These are phyloP conservation scores for Neotragus pygmaeus DNA, from an alignment of 2,113 vertebrate species.

Conservation along the genomic window DNA sequence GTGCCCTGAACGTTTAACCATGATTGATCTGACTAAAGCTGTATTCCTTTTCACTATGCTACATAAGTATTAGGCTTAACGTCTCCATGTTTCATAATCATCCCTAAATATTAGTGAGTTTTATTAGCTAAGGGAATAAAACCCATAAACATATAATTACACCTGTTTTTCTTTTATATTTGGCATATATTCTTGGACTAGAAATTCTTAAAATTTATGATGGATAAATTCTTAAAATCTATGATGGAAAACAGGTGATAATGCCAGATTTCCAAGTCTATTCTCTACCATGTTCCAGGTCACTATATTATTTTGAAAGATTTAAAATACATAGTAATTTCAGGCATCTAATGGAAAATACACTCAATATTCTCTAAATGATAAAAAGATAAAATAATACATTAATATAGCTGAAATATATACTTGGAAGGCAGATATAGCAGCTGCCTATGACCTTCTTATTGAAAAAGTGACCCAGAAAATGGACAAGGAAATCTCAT, in stretches of 20 bases:
- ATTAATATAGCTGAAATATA: conserved; percentile 9
- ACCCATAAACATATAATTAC: not conserved
- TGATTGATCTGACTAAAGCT: not conserved
- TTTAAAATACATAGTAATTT: conserved; percentile 16
- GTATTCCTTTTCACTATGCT: not conserved
- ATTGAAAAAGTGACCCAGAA: conserved; percentile 61
- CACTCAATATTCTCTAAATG: not conserved
- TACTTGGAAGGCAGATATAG: not conserved
- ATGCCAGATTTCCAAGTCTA: not conserved
- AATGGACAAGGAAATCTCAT: conserved; percentile 46
- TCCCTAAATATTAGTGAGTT: not conserved
- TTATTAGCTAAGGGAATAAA: not conserved
- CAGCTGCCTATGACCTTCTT: conserved; percentile 24
- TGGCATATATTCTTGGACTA: not conserved
- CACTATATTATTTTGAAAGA: not conserved
- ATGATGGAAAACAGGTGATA: not conserved
- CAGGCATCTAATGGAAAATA: not conserved
- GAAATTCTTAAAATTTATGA: not conserved
- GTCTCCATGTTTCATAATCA: not conserved
- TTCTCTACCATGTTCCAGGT: not conserved
- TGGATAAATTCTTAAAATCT: not conserved
- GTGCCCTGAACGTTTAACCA: not conserved
- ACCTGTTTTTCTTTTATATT: not conserved
- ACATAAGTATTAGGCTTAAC: fast-evolving
- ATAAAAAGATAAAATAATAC: not conserved